Percentiles rank a stretch among this genome's conserved stretches.
Conservation (phyloP, 2,888 invertebrate genomes). For the Corythucha ciliata region DNA sequence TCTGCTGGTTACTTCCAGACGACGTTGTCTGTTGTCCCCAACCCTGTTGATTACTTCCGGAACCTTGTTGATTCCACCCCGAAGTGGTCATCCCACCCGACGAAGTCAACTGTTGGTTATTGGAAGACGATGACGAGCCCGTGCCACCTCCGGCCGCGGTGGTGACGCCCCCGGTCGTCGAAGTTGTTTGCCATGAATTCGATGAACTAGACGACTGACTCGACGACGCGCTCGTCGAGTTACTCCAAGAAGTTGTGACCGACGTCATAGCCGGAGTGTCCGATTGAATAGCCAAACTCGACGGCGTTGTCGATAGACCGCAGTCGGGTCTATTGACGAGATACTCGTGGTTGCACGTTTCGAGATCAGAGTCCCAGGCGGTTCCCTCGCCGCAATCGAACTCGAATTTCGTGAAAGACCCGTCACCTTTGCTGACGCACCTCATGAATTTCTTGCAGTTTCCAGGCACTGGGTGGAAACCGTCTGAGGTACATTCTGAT, state of each 20-base stretch:
- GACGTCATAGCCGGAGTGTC: slow-evolving; percentile 33
- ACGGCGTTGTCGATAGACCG: slow-evolving; percentile 30
- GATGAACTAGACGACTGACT: slow-evolving; percentile 31
- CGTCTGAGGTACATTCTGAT: slow-evolving; percentile 35
- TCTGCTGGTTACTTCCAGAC: slow-evolving; percentile 29
- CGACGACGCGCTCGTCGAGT: slow-evolving; percentile 30
- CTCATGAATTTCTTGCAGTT: slow-evolving; percentile 37
- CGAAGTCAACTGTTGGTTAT: slow-evolving; percentile 28
- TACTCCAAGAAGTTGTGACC: slow-evolving; percentile 32
- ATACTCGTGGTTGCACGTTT: slow-evolving; percentile 63
- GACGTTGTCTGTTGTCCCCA: slow-evolving; percentile 25
- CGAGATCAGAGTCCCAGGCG: slow-evolving; percentile 60
- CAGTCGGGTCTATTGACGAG: slow-evolving; percentile 42
- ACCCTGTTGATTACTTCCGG: slow-evolving; percentile 24
- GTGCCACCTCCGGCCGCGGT: slow-evolving; percentile 29
- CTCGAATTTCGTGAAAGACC: slow-evolving; percentile 54
- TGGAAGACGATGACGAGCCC: slow-evolving; percentile 23
- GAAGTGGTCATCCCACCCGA: slow-evolving; percentile 27
- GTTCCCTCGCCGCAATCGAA: slow-evolving; percentile 67
- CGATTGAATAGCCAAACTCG: slow-evolving; percentile 32
- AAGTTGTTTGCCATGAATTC: slow-evolving; percentile 30
- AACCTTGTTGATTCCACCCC: slow-evolving; percentile 19
- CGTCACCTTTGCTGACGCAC: slow-evolving; percentile 39
- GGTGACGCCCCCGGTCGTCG: slow-evolving; percentile 27
- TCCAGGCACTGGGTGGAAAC: slow-evolving; percentile 36